Percentiles rank a stretch among this genome's conserved stretches.
Conservation (phyloP, 2,113 vertebrate species). For the Dromas ardeola region DNA sequence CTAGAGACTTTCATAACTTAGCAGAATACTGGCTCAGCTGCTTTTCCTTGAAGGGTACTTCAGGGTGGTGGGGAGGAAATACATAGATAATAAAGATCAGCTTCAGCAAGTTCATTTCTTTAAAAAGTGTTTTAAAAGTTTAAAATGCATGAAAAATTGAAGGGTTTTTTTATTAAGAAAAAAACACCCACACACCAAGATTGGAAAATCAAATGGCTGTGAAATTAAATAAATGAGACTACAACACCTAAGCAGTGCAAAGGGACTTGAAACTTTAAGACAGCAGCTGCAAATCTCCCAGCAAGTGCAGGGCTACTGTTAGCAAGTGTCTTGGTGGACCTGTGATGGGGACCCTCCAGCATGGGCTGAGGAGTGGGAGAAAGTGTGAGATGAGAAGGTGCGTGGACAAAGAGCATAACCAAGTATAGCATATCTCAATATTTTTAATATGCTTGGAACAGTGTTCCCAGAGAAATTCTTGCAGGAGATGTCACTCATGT, state of each 20-base stretch:
- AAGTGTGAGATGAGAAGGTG: neutral
- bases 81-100: neutral
- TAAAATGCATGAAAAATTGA: neutral
- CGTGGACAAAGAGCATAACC: neutral
- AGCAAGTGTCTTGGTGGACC: rapidly evolving
- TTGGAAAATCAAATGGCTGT: neutral
- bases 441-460: neutral
- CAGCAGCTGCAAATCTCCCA: neutral
- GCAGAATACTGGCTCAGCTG: neutral
- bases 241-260: neutral
- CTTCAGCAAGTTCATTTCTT: neutral
- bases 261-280: neutral
- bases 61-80: neutral
- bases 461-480: neutral
- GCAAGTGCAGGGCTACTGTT: neutral
- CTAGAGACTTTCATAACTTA: neutral
- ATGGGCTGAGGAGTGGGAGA: neutral
- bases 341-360: neutral
- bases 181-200: neutral
- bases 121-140: neutral
- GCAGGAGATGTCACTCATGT: neutral
- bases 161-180: neutral
- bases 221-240: neutral
- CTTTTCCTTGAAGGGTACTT: neutral
- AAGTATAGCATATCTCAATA: neutral